Evolutionary conservation across 2,888 invertebrate species (phyloP), one percentile per base, ranked within the genome.

Genomic region (Synergus laeviventris): DNA sequence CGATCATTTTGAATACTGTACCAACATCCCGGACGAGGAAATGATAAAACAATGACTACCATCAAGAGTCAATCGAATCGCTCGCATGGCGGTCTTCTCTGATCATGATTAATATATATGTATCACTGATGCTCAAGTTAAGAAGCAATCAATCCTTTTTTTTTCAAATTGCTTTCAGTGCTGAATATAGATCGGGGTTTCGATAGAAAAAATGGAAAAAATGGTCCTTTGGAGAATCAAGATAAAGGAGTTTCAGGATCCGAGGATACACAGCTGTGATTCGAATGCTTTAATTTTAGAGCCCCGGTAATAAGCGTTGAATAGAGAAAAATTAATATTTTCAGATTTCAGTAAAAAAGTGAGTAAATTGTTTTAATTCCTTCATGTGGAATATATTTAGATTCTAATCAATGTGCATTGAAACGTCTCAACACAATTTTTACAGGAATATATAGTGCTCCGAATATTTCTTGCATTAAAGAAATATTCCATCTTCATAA

Each of bases 71-170:
- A 18, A n/a, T 21, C 21, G 4, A 56, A 11, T 21, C 11, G 11
- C 31, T 21, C 11, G 11, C 31, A 9, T 18, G 54, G 11, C 21
- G 54, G 11, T 56, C 18, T 11, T 0, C 21, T 18, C 21, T 56
- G 11, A 56, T 21, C 54, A 21, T 18, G 54, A 56, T 56, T 56
- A 56, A n/a, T 54, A 31, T 54, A 31, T 31, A 21, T 56, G 54
- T 21, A 56, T 45, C 16, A n/a, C 7, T 45, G 45, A 45, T 5
- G 45, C 7, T 45, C 16, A 45, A 16, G 45, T 8, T 49, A 49
- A n/a, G n/a, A 49, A 49, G 49, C 49, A n/a, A 49, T 49, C n/a
- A 49, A n/a, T 49, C 49, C n/a, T n/a, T 49, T n/a, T 49, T 45
- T 49, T 49, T 11, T 1, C 11, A 39, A 39, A 49, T 49, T 2